Conservation (phyloP, 2,888 invertebrate genomes). For the Tetranychus truncatus region DNA sequence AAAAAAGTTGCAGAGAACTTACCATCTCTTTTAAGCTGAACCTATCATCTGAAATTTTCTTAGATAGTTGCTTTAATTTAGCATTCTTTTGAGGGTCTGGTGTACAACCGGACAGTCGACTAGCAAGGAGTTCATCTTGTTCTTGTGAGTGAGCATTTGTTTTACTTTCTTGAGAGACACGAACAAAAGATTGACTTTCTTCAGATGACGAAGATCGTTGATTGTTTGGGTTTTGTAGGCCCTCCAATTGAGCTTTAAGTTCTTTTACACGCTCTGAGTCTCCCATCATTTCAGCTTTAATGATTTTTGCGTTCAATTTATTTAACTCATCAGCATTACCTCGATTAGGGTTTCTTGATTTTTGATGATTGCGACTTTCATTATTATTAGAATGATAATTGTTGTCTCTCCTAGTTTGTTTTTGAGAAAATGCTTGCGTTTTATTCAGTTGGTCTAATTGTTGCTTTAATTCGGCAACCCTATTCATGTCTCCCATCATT, state of each 20-base stretch:
- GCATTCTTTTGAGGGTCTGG: background rate
- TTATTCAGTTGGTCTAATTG: conserved; percentile 31
- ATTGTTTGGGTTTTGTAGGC: background rate
- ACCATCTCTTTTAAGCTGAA: conserved; percentile 10
- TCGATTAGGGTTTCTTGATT: background rate
- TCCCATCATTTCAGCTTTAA: conserved; percentile 86
- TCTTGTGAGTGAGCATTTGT: too few species aligned
- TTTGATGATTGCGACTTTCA: background rate
- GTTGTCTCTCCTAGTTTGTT: background rate
- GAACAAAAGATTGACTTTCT: too few species aligned
- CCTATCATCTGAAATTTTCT: background rate
- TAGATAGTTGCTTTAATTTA: background rate
- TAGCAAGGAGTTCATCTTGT: background rate
- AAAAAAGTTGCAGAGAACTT: background rate
- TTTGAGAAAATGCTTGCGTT: background rate
- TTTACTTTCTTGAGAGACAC: too few species aligned
- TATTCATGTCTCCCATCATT: conserved; percentile 59
- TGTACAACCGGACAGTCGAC: too few species aligned
- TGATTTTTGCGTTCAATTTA: conserved; percentile 64
- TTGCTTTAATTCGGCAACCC: conserved; percentile 46
- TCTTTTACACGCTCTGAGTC: conserved; percentile 45
- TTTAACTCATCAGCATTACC: conserved; percentile 38
- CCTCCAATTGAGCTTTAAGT: background rate
- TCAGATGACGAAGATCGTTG: background rate
- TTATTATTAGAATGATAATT: background rate